Evolutionary conservation across 2,113 vertebrate species (phyloP).

Genomic region (Nanorana parkeri): DNA sequence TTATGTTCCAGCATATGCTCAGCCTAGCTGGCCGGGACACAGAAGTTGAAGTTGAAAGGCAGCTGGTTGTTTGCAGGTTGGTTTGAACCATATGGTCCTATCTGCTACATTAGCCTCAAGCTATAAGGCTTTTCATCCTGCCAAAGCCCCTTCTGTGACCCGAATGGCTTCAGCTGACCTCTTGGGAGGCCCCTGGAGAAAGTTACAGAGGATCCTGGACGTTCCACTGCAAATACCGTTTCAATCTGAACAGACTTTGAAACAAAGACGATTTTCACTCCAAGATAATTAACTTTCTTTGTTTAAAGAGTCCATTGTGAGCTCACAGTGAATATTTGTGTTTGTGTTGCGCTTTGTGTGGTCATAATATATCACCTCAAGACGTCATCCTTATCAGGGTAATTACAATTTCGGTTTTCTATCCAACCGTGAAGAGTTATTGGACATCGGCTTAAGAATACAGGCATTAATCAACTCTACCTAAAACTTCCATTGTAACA

Average conservation of each 20-base stretch:
- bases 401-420: constrained; percentile 15
- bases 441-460: constrained; percentile 1
- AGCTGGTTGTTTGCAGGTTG: too few relatives aligned
- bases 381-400: constrained; percentile 1
- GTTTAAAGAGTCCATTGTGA: background rate
- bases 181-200: background rate
- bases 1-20: too few relatives aligned
- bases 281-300: background rate
- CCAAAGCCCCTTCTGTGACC: background rate
- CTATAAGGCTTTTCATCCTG: background rate
- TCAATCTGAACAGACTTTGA: background rate
- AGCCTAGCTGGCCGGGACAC: too few relatives aligned
- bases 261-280: background rate
- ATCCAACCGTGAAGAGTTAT: constrained; percentile 29
- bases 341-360: constrained; percentile 19
- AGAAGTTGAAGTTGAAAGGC: too few relatives aligned
- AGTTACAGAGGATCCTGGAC: background rate
- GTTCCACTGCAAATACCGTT: background rate
- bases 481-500: constrained; percentile 20
- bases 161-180: background rate
- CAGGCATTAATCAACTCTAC: constrained; percentile 32
- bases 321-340: constrained; percentile 17
- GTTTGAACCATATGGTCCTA: background rate
- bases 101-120: background rate
- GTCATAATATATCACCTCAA: constrained; percentile 25